phyloP scores from a whole-genome alignment of 2,113 vertebrate species.

The Lates calcarifer region DNA sequence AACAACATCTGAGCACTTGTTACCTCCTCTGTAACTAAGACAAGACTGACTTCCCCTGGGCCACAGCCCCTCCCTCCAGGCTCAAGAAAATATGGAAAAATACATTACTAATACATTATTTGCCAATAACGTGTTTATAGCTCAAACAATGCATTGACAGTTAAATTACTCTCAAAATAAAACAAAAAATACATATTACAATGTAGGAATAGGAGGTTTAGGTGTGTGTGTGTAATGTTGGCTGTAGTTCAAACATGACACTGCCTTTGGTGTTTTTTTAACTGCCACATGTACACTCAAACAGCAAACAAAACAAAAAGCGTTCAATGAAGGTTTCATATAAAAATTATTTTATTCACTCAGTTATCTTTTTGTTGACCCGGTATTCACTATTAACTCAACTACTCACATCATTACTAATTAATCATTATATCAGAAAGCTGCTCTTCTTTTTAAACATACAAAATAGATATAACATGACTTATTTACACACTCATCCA shows the following conservation, averaged over 20 bases:
- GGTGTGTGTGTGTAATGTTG: not conserved
- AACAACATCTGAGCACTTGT: no score
- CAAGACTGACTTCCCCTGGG: no score
- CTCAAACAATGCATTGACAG: no score
- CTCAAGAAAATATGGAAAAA: no score
- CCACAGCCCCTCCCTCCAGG: no score
- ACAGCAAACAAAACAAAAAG: not conserved
- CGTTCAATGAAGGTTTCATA: not conserved
- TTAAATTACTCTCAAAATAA: no score
- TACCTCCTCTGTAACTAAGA: no score
- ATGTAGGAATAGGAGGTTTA: no score
- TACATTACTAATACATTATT: no score
- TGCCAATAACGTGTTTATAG: no score
- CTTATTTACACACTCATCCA: conserved; percentile 21
- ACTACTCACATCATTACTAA: not conserved
- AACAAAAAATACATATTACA: no score
- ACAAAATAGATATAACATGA: conserved; percentile 9
- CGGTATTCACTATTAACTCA: not conserved
- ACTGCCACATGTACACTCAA: not conserved
- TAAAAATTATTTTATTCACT: not conserved
- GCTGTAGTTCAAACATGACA: not conserved
- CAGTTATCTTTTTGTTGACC: not conserved
- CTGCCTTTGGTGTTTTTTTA: not conserved
- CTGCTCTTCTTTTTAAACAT: conserved; percentile 13
- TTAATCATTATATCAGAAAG: not conserved